Conservation (phyloP, 2,113 vertebrate species). For the Cygnus atratus region DNA sequence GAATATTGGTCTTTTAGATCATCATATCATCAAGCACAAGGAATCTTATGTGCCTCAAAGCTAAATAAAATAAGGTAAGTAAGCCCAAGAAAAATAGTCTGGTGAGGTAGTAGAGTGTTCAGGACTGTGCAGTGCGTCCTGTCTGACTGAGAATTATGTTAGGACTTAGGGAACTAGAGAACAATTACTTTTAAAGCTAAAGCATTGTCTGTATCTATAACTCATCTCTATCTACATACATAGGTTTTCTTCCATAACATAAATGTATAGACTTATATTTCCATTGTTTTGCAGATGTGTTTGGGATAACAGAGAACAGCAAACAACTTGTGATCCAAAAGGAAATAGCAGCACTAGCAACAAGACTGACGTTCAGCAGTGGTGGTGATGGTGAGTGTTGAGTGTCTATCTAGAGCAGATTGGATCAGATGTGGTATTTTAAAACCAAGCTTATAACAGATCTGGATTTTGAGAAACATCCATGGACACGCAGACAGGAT, state of each 20-base stretch:
- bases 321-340: background rate
- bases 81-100: slow-evolving; percentile 47
- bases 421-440: background rate
- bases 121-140: background rate
- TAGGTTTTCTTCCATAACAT: background rate
- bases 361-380: background rate
- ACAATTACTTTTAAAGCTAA: background rate
- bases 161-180: background rate
- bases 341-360: background rate
- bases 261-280: background rate
- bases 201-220: background rate
- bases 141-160: background rate
- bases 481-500: background rate
- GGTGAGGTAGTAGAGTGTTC: background rate
- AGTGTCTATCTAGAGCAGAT: background rate
- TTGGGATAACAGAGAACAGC: background rate
- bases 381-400: background rate
- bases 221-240: background rate
- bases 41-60: slow-evolving; percentile 57
- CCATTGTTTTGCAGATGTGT: background rate
- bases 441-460: background rate
- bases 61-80: slow-evolving; percentile 65
- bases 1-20: slow-evolving; percentile 66
- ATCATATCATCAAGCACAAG: slow-evolving; percentile 57
- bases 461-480: background rate